phyloP scores from a whole-genome alignment of 2,113 vertebrate genomes.

The Aplodontia rufa region DNA sequence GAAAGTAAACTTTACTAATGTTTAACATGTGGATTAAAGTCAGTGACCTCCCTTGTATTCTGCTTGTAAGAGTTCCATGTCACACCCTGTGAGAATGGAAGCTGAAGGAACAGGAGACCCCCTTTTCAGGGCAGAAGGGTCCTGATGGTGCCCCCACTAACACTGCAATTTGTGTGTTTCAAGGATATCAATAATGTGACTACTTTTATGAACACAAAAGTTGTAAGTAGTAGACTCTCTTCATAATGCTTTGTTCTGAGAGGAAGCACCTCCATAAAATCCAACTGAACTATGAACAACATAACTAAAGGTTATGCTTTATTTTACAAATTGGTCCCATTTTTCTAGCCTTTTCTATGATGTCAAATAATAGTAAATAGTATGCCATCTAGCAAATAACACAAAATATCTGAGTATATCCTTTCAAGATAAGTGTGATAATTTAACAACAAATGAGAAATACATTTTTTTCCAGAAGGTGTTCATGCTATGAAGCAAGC shows the following conservation, averaged over 20 bases:
- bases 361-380: not conserved
- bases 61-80: not conserved
- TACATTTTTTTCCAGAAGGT: not conserved
- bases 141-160: rapidly evolving
- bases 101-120: not conserved
- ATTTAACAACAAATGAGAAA: not conserved
- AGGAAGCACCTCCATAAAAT: not conserved
- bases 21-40: not conserved
- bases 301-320: not conserved
- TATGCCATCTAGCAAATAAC: not conserved
- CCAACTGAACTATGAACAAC: not conserved
- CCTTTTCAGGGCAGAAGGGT: not conserved
- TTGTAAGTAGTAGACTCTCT: not conserved
- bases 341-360: not conserved
- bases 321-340: conserved; percentile 5
- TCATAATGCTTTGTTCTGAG: not conserved
- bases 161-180: not conserved
- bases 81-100: not conserved
- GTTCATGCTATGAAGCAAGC: not conserved
- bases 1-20: not conserved
- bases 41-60: not conserved
- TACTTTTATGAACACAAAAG: not conserved
- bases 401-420: not conserved
- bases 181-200: not conserved
- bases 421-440: not conserved